Base-by-base conservation (phyloP, 2,888 invertebrate genomes). In the Pemphredon lugubris region DNA sequence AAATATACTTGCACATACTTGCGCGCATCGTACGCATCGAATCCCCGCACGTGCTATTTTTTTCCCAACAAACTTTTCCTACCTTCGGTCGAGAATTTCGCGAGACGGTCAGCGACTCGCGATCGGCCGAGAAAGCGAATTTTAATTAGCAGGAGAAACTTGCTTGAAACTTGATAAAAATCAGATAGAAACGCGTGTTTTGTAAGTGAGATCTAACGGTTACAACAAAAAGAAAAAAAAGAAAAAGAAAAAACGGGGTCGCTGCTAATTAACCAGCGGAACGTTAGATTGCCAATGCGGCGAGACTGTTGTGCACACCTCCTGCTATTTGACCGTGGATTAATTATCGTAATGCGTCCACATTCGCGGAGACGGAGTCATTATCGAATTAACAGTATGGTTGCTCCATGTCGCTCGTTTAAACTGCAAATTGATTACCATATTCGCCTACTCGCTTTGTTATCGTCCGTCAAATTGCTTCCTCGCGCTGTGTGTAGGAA, bases 81-180 rank as follows among this genome's bases (percentile, higher is more conserved):
- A 3, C 26, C 26, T 7, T 39, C 34, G 30, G 57, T 59, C 51
- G 51, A 59, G 40, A 18, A 39, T 48, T 69, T 42, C 47, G 51
- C 26, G 48, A 42, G 60, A 58, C 53, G 59, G 60, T 44, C 69
- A 68, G 42, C 47, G 58, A 48, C 40, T 11, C 11, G 11, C 4
- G 3, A 7, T 67, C 26, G 14, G 26, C 16, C 30, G 69, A 50
- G 61, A 64, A 67, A 76, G 55, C 47, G 67, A 50, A 75, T 75
- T 73, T 71, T 63, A 66, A 71, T 61, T 61, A 68, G 42, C 34
- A 16, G n/a, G 55, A 51, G 61, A 61, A 71, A 68, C 55, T 55
- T 54, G 13, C 34, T 5, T 6, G 53, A 30, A n/a, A 30, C 26
- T n/a, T n/a, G 70, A 70, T 70, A 67, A 54, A 67, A 54, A 70